Conservation (phyloP, 2,888 invertebrate genomes). For the Apoderus coryli region DNA sequence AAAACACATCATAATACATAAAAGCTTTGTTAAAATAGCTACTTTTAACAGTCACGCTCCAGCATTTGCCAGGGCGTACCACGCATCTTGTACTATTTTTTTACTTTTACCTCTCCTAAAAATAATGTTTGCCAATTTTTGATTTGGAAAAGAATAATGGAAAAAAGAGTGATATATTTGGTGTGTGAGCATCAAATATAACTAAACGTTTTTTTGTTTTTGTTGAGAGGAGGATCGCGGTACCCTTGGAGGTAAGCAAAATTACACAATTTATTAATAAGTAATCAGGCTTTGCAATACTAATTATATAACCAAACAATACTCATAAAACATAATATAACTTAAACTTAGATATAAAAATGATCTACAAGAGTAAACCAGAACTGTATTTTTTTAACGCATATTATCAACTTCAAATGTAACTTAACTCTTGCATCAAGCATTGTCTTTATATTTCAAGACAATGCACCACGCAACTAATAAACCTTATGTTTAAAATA, state of each 20-base stretch:
- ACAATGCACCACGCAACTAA: neutral
- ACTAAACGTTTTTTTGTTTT: no score
- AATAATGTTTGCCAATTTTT: slow-evolving; percentile 13
- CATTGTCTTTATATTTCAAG: no score
- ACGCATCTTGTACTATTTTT: no score
- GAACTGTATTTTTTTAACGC: neutral
- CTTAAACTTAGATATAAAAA: no score
- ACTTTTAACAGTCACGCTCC: slow-evolving; percentile 39
- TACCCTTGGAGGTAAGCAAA: slow-evolving; percentile 29
- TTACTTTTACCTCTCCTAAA: no score
- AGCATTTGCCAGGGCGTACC: slow-evolving; percentile 51
- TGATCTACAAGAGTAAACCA: neutral
- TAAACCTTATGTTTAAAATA: no score
- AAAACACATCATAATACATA: no score
- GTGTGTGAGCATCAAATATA: no score
- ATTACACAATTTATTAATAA: slow-evolving; percentile 14
- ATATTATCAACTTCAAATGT: slow-evolving; percentile 3
- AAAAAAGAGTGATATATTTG: no score
- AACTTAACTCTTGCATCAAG: neutral
- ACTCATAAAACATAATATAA: no score
- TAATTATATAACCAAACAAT: slow-evolving; percentile 7
- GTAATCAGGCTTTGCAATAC: slow-evolving; percentile 8
- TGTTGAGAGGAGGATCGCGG: slow-evolving; percentile 16
- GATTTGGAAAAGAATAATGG: no score
- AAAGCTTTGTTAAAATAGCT: no score